These are phyloP conservation scores for Perca flavescens DNA, from an alignment of 2,113 vertebrate genomes.

Conservation along the genomic window DNA sequence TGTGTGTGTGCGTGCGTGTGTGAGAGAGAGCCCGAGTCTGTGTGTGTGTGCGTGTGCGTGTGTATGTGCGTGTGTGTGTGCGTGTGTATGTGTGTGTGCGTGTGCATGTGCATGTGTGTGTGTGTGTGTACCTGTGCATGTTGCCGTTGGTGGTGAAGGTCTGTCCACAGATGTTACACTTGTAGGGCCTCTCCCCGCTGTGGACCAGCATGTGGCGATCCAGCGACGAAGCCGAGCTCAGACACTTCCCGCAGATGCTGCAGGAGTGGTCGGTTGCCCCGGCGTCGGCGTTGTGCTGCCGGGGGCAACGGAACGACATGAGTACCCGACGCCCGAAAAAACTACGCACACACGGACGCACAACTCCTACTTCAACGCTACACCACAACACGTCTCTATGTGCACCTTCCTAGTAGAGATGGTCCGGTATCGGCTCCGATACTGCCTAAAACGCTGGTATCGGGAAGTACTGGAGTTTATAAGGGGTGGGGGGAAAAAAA, in stretches of 20 bases:
- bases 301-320: too few relatives aligned
- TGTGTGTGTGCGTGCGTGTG: neutral
- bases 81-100: conserved; percentile 45
- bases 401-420: neutral
- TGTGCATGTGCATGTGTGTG: conserved; percentile 10
- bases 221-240: conserved; percentile 97
- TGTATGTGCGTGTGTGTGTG: conserved; percentile 51
- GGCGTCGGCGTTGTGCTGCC: too few relatives aligned
- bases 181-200: conserved; percentile 97
- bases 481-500: too few relatives aligned
- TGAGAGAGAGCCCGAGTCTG: too few relatives aligned
- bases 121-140: conserved; percentile 94
- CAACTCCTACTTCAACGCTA: too few relatives aligned
- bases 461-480: too few relatives aligned
- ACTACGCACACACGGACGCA: too few relatives aligned
- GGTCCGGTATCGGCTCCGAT: too few relatives aligned
- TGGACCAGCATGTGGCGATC: conserved; percentile 99
- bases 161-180: conserved; percentile 92
- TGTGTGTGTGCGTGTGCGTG: neutral
- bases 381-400: too few relatives aligned
- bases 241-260: conserved; percentile 97
- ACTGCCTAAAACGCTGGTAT: too few relatives aligned
- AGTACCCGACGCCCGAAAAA: too few relatives aligned
- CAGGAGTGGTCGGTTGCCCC: conserved; percentile 87
- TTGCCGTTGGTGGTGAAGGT: conserved; percentile 99